Evolutionary conservation across 30 jellyfish, hydroid and myxozoan genomes (phyloP).

Genomic region (Pseudorhiza aurosa): DNA sequence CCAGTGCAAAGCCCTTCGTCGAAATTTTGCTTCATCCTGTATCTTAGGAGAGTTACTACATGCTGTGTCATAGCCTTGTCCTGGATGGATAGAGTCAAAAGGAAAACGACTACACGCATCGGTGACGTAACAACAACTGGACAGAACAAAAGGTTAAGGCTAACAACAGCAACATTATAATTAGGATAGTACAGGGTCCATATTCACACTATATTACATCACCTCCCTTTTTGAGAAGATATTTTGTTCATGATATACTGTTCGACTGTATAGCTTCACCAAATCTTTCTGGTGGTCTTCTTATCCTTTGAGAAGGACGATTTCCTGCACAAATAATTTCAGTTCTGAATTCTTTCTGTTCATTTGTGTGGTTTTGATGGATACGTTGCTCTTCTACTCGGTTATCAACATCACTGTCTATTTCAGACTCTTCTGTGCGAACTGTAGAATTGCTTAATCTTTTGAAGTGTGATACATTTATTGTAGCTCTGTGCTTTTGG

Average conservation of each 20-base stretch:
- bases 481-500: constrained; percentile 38
- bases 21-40: too few species aligned
- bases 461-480: constrained; percentile 35
- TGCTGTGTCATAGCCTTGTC: too few species aligned
- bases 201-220: constrained; percentile 15
- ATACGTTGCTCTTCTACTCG: constrained; percentile 6
- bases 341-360: constrained; percentile 10
- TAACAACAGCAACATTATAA: background rate
- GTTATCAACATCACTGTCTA: constrained; percentile 15
- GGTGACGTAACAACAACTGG: background rate
- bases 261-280: constrained; percentile 31
- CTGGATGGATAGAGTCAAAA: too few species aligned
- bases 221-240: constrained; percentile 38
- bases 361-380: background rate
- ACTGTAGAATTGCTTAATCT: background rate
- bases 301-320: constrained; percentile 25
- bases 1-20: too few species aligned
- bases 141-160: background rate
- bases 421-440: constrained; percentile 43
- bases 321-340: constrained; percentile 4
- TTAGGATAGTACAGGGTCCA: background rate
- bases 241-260: constrained; percentile 12
- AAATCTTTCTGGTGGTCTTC: constrained; percentile 52
- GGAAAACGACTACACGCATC: too few species aligned
- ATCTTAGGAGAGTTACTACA: too few species aligned